Percentiles rank a stretch among this genome's conserved stretches.
Evolutionary conservation across 2,888 invertebrate genomes (phyloP).

Genomic region (Trichopoda pennipes): DNA sequence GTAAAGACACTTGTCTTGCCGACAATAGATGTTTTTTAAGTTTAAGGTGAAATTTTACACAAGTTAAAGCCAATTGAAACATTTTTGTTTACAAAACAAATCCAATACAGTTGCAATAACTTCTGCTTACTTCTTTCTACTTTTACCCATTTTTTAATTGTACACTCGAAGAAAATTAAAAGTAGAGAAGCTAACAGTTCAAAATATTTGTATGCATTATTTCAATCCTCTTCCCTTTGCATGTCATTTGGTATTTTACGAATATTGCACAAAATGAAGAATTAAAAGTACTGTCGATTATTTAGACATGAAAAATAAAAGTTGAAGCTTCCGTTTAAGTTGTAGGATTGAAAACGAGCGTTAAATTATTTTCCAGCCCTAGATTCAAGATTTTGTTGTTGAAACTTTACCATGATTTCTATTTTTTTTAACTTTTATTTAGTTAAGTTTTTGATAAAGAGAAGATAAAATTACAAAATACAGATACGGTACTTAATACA

Average conservation of each 20-base stretch:
- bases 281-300: constrained; percentile 40
- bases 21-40: not conserved
- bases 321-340: not conserved
- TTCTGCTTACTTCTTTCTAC: constrained; percentile 15
- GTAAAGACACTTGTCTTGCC: not conserved
- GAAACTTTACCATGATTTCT: no score
- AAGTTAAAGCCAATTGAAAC: constrained; percentile 48
- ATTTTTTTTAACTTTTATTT: no score
- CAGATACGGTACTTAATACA: no score
- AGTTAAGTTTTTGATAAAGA: no score
- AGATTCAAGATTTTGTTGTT: no score
- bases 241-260: constrained; percentile 25
- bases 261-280: constrained; percentile 41
- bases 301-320: constrained; percentile 20
- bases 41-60: constrained; percentile 40
- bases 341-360: no score
- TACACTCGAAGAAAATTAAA: constrained; percentile 21
- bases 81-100: constrained; percentile 52
- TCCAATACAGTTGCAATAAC: constrained; percentile 50
- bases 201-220: not conserved
- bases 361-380: no score
- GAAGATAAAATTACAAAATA: no score
- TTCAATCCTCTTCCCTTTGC: not conserved
- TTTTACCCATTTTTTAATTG: not conserved
- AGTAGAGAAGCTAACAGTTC: not conserved